These are phyloP conservation scores for Calephelis nemesis DNA, from an alignment of 1,140 invertebrate species.

Conservation along the genomic window DNA sequence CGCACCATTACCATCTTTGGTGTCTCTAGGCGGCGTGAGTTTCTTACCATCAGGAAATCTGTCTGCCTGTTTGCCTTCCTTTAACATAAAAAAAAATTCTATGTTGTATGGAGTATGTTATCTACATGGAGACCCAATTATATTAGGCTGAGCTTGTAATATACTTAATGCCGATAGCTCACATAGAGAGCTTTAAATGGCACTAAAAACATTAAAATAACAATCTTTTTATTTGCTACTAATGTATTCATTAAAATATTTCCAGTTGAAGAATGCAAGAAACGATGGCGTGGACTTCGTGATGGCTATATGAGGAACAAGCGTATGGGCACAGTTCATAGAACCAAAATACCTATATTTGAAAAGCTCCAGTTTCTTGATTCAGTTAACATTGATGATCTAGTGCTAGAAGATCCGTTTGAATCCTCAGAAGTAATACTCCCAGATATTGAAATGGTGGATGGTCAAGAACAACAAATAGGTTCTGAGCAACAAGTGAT, in stretches of 20 bases:
- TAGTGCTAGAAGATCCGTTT: slow-evolving; percentile 19
- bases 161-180: no score
- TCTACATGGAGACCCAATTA: no score
- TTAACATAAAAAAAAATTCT: no score
- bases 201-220: no score
- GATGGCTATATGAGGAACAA: slow-evolving; percentile 64
- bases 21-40: no score
- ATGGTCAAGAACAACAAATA: slow-evolving; percentile 16
- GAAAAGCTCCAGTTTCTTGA: slow-evolving; percentile 64
- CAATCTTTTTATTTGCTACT: no score
- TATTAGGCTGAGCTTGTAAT: no score
- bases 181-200: no score
- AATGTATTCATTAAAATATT: slow-evolving; percentile 20
- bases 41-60: no score
- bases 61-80: no score
- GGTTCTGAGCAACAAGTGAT: slow-evolving; percentile 56
- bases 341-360: slow-evolving; percentile 53
- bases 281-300: slow-evolving; percentile 64
- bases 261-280: slow-evolving; percentile 73
- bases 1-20: no score
- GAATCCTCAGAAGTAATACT: slow-evolving; percentile 30
- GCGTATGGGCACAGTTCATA: slow-evolving; percentile 57
- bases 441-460: slow-evolving; percentile 32
- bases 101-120: no score
- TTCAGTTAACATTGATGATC: slow-evolving; percentile 30